Evolutionary conservation across 1,140 invertebrate genomes (phyloP).

Genomic region (Formica selysi): DNA sequence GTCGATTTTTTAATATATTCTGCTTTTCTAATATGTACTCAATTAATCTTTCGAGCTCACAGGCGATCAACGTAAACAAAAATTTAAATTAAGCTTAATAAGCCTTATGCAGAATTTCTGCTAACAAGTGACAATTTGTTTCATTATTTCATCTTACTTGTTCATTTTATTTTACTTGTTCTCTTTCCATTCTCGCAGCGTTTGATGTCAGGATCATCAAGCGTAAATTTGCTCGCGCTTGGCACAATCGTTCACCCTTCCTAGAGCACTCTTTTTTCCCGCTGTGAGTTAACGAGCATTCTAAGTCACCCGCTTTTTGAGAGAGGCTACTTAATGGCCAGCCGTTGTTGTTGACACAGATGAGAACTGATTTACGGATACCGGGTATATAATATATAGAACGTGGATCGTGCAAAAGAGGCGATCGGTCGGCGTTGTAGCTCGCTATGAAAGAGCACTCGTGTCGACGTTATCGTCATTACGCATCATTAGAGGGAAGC

Average conservation of each 20-base stretch:
- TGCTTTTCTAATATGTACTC: not conserved
- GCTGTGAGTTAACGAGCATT: conserved; percentile 51
- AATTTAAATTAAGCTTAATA: not conserved
- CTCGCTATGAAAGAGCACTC: conserved; percentile 29
- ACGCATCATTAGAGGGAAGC: conserved; percentile 62
- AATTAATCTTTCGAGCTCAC: too few species aligned
- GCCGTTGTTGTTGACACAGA: conserved; percentile 44
- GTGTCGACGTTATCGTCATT: conserved; percentile 61
- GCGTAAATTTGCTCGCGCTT: conserved; percentile 32
- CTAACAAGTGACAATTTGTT: not conserved
- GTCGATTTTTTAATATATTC: not conserved
- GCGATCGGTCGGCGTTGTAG: conserved; percentile 13
- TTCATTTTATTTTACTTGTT: not conserved
- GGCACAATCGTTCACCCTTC: conserved; percentile 21
- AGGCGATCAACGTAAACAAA: not conserved
- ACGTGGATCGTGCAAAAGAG: conserved; percentile 20
- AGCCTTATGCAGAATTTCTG: not conserved
- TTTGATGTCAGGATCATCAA: conserved; percentile 27
- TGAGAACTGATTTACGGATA: conserved; percentile 70
- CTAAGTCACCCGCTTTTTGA: conserved; percentile 51
- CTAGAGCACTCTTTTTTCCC: conserved; percentile 25
- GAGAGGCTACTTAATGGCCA: conserved; percentile 35
- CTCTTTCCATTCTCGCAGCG: not conserved
- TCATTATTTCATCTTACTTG: not conserved
- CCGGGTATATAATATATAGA: conserved; percentile 32